Evolutionary conservation across 2,113 vertebrate species (phyloP).

Genomic region (Nannobrachium achirus): DNA sequence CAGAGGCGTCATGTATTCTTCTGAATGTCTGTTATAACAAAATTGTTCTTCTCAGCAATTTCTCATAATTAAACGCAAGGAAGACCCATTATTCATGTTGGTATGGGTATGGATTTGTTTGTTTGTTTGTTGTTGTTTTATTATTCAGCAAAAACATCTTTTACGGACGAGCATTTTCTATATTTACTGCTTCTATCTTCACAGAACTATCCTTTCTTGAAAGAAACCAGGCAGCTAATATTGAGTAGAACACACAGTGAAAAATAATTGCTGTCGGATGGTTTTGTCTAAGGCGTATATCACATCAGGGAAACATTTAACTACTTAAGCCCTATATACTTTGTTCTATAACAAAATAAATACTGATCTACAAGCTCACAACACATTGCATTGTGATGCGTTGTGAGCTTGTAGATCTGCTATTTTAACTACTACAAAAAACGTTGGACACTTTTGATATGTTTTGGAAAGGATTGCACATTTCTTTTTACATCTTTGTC

Average conservation of each 20-base stretch:
- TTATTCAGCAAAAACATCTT: constrained; percentile 33
- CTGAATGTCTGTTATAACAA: constrained; percentile 62
- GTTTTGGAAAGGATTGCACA: too few relatives aligned
- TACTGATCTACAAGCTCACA: too few relatives aligned
- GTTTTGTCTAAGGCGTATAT: not conserved
- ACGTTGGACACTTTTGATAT: too few relatives aligned
- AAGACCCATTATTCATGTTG: constrained; percentile 50
- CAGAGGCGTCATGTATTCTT: constrained; percentile 66
- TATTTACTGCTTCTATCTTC: constrained; percentile 3
- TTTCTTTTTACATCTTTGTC: too few relatives aligned
- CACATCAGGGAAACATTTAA: too few relatives aligned
- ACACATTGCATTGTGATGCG: too few relatives aligned
- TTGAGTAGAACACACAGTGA: not conserved
- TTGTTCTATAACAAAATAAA: too few relatives aligned
- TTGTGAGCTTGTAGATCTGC: too few relatives aligned
- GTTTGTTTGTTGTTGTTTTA: constrained; percentile 14
- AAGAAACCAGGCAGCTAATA: constrained; percentile 37
- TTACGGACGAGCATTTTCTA: constrained; percentile 1
- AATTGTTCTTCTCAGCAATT: constrained; percentile 66
- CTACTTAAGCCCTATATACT: too few relatives aligned
- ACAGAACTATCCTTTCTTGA: not conserved
- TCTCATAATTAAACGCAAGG: constrained; percentile 64
- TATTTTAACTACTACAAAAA: too few relatives aligned
- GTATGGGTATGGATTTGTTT: constrained; percentile 39
- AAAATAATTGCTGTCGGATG: not conserved